phyloP scores from a whole-genome alignment of 1,140 invertebrate species.

The Brachystomella parvula region DNA sequence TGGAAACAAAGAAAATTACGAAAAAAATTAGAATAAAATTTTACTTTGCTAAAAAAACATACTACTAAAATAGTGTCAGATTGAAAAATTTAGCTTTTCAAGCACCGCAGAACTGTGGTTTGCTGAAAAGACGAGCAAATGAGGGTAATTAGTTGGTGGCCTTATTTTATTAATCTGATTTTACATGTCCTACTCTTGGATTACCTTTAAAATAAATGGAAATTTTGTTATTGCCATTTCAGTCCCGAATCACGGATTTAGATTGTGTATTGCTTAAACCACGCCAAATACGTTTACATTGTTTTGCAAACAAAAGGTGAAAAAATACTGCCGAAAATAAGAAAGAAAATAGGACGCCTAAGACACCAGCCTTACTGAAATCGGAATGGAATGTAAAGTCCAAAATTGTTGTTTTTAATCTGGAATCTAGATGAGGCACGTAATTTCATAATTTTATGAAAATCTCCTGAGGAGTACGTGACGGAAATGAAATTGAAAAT shows the following conservation, averaged over 20 bases:
- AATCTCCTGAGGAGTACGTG: not conserved
- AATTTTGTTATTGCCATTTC: constrained; percentile 3
- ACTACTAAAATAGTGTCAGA: not conserved
- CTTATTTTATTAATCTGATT: not conserved
- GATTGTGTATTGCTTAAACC: not conserved
- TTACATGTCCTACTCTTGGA: not conserved
- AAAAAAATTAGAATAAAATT: not conserved
- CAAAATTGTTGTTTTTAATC: not conserved
- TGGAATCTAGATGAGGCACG: not conserved
- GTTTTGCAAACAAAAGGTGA: not conserved
- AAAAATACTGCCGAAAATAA: not conserved
- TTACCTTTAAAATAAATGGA: not conserved
- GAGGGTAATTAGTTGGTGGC: too few species aligned
- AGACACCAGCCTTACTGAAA: too few species aligned
- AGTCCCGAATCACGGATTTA: not conserved
- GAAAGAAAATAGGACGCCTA: not conserved
- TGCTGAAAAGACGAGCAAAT: too few species aligned
- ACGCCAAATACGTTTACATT: not conserved
- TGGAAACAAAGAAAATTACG: not conserved
- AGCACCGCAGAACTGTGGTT: too few species aligned
- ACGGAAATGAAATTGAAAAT: not conserved
- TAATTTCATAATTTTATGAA: not conserved
- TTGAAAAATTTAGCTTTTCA: too few species aligned
- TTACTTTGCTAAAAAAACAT: not conserved
- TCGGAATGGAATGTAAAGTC: not conserved